Evolutionary conservation across 2,113 vertebrate species (phyloP).

Genomic region (Xenopus laevis): DNA sequence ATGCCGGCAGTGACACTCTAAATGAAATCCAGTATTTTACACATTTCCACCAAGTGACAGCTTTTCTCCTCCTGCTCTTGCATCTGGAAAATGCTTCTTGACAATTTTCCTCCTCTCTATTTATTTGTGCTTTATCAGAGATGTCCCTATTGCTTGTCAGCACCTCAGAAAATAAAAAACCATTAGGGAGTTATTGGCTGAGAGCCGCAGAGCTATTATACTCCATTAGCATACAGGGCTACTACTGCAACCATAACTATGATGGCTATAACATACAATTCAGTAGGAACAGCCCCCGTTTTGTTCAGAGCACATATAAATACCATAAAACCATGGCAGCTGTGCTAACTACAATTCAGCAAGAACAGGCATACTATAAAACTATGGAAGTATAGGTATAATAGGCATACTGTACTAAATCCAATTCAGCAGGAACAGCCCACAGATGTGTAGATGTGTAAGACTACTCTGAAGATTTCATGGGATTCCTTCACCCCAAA

Average conservation of each 20-base stretch:
- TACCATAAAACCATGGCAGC: no score
- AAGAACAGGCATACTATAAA: no score
- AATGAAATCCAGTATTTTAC: constrained; percentile 21
- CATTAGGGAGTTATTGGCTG: constrained; percentile 29
- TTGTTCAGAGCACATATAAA: no score
- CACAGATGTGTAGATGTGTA: no score
- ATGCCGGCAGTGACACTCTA: background rate
- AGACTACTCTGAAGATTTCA: no score
- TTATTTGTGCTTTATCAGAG: constrained; percentile 7
- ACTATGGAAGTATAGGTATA: no score
- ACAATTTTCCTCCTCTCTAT: constrained; percentile 4
- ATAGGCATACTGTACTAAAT: no score
- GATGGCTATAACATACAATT: no score
- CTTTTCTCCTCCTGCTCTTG: background rate
- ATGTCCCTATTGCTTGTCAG: constrained; percentile 14
- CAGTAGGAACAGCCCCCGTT: no score
- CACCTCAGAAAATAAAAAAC: constrained; percentile 1
- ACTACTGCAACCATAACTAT: background rate
- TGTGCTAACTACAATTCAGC: no score
- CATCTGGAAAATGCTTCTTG: constrained; percentile 2
- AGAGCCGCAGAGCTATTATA: constrained; percentile 5
- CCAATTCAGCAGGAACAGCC: no score
- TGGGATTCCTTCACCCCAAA: no score
- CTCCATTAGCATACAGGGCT: constrained; percentile 15
- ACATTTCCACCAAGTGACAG: constrained; percentile 15